These are phyloP conservation scores for Plutomurus gul DNA, from an alignment of 1,140 invertebrate genomes.

Conservation along the genomic window DNA sequence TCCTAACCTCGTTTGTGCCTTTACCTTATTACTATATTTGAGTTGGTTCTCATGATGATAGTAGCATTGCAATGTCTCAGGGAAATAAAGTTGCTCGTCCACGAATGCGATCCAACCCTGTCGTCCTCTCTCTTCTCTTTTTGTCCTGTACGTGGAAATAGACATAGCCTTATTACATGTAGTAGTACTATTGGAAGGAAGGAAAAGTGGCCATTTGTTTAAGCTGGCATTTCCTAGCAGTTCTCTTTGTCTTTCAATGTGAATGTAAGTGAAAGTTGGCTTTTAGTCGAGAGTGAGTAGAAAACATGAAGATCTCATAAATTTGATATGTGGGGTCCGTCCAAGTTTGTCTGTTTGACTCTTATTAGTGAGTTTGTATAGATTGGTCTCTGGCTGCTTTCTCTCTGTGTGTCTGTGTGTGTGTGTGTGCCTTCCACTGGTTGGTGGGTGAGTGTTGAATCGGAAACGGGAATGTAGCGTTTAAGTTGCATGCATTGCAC, in stretches of 20 bases:
- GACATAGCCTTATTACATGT: no score
- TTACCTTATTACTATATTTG: no score
- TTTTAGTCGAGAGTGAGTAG: not conserved
- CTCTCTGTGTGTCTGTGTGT: not conserved
- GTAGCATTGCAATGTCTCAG: no score
- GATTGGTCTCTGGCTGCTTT: not conserved
- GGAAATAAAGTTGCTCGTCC: no score
- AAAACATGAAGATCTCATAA: constrained; percentile 19
- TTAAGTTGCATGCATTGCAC: not conserved
- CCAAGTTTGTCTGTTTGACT: not conserved
- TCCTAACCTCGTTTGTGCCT: no score
- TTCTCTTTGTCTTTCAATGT: not conserved
- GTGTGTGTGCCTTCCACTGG: not conserved
- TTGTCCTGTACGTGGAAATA: no score
- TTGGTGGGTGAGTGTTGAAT: not conserved
- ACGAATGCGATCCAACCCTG: no score
- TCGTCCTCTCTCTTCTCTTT: not conserved
- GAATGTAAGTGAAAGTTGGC: not conserved
- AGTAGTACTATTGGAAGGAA: not conserved
- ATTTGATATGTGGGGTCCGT: constrained; percentile 3
- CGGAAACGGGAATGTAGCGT: not conserved
- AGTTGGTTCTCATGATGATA: no score
- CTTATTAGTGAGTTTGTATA: not conserved
- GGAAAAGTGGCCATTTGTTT: not conserved
- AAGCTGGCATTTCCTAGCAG: not conserved